Evolutionary conservation across 2,797 vertebrate genomes (phyloP), one percentile per base, ranked within the genome.

Genomic region (Sciaenops ocellatus): DNA sequence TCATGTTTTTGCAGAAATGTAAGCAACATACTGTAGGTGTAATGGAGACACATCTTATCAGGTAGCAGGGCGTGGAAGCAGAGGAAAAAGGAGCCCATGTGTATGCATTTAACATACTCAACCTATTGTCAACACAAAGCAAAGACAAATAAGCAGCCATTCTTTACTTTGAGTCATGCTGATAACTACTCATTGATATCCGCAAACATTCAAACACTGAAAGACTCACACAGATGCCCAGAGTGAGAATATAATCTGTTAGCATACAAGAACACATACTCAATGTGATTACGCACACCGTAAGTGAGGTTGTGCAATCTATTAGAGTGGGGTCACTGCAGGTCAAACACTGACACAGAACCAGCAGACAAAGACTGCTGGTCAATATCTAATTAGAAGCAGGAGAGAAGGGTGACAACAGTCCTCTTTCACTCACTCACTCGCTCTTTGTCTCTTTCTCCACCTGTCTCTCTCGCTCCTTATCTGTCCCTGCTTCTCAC

Each of bases 371-470:
- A 81, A 89, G 85, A 84, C 83, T 80, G 85, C 67, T 84, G 90
- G 92, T 94, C 93, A 92, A 90, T 92, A 94, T 92, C 91, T 92
- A 94, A 95, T 95, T 93, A 94, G 90, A 89, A 72, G 90, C 79
- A 82, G 54, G 80, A 86, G 86, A 91, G 87, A 84, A 78, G 75
- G 75, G 85, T 83, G 87, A 87, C 87, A 87, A 74, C 83, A 78
- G 71, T 42, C 12, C 48, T 56, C 64, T 46, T 61, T 13, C 34
- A 3, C 65, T 42, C 73, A 46, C 52, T 50, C 75, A 41, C 57
- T 54, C 61, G 34, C 42, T 42, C 62, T 68, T 59, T 18, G 18
- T 66, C 69, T 44, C 82, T 76, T 48, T 85, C 76, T 73, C 73
- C 84, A 79, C 83, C 70, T 74, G 52, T 74, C 73, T 85, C 69